Base-by-base conservation (phyloP, 2,113 vertebrate species). In the Machaerirhynchus nigripectus region DNA sequence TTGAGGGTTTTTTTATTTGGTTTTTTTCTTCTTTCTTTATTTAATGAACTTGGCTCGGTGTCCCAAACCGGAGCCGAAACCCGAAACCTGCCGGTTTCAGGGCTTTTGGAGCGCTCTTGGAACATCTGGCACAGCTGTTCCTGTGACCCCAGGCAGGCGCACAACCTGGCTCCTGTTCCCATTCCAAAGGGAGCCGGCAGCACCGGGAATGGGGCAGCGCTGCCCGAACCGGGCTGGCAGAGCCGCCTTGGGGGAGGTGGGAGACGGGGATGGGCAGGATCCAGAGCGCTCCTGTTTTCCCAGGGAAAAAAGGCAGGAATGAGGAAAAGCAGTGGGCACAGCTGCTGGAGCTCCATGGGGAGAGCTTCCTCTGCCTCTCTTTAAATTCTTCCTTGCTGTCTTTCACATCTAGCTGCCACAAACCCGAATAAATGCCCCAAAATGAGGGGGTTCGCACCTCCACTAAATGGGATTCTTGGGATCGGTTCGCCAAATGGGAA, bases 91-190 rank as follows among this genome's bases (percentile, higher is more conserved):
- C 89, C 84, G 3, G 84, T 93, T 75, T 35, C 77, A 33, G 61
- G 60, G 81, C 74, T 70, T 70, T 95, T 39, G 64, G 77, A 57
- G 26, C 10, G 35, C 33, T 69, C 78, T 56, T 6, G 84, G 91
- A 97, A 96, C 95, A 97, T 97, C 94, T 97, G 96, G 94, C 95
- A 79, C 89, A 94, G 94, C 95, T 95, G 96, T 79, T 87, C 2
- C 80, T 35, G 76, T 69, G 89, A 95, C 77, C 95, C 80, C 57
- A 90, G 91, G 95, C 91, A 84, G 93, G 44, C 76, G 91, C 17
- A 37, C 64, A 89, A 26, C 91, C 94, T 42, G 9, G 4, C 87
- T 89, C 49, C 65, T 69, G 80, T 18, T 95, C 47, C 80, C 52
- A 0, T 77, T 40, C 56, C 96, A 53, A 8, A 16, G 15, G 73